Conservation (phyloP, 2,888 invertebrate species). For the Agonopterix heracliana region DNA sequence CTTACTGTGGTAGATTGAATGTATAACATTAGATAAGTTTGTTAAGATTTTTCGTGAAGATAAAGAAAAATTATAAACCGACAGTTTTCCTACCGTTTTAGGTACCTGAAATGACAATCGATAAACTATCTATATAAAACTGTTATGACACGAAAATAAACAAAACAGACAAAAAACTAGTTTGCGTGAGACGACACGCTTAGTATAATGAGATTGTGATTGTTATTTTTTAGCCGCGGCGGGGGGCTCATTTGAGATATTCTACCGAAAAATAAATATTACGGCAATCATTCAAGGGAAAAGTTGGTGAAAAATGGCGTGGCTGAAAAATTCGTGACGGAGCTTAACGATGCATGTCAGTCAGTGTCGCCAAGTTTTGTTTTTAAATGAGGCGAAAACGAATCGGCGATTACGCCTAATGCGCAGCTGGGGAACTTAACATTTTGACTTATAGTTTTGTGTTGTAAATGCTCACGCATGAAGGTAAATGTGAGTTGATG, state of each 20-base stretch:
- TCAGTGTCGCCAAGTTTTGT: constrained; percentile 42
- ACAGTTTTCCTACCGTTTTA: too few relatives aligned
- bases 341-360: constrained; percentile 53
- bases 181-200: constrained; percentile 51
- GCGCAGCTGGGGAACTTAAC: constrained; percentile 9
- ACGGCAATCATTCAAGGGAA: constrained; percentile 32
- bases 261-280: constrained; percentile 23
- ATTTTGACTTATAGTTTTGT: background rate
- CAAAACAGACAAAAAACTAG: constrained; percentile 20
- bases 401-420: constrained; percentile 44
- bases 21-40: too few relatives aligned
- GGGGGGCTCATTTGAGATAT: constrained; percentile 19
- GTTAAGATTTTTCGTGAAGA: too few relatives aligned
- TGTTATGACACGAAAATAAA: constrained; percentile 22
- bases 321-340: constrained; percentile 33
- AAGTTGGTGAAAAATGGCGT: constrained; percentile 24
- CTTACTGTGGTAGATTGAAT: too few relatives aligned
- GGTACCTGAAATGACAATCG: constrained; percentile 1
- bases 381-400: constrained; percentile 46
- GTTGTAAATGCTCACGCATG: too few relatives aligned
- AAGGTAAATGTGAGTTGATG: too few relatives aligned
- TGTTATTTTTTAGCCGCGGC: constrained; percentile 37
- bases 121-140: constrained; percentile 2
- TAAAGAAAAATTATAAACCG: too few relatives aligned
- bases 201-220: constrained; percentile 51